A percentile compares a stretch with the other conserved stretches of the same genome.
phyloP scores from a whole-genome alignment of 2,797 vertebrate genomes.

The Eptatretus atami region DNA sequence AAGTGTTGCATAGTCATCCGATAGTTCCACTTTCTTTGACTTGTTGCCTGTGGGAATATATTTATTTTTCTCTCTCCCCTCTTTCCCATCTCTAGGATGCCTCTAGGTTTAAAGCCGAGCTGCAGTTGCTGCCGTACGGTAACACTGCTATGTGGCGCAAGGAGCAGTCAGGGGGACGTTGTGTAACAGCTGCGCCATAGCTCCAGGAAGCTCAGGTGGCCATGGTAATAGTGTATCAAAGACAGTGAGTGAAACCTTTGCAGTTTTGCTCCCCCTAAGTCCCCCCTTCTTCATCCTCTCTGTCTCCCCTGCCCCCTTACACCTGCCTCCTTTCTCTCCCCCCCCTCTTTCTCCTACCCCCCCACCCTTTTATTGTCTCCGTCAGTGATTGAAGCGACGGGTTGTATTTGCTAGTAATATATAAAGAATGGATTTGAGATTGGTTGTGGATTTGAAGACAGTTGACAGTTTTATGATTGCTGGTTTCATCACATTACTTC shows the following conservation, averaged over 20 bases:
- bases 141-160: conserved; percentile 96
- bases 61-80: too few relatives aligned
- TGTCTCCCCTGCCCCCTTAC: neutral
- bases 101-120: conserved; percentile 62
- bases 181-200: conserved; percentile 56
- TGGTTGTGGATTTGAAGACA: too few relatives aligned
- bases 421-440: too few relatives aligned
- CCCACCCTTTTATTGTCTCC: neutral
- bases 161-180: conserved; percentile 60
- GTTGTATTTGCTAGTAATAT: neutral
- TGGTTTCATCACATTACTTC: too few relatives aligned
- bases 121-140: conserved; percentile 64
- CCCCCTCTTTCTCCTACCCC: neutral
- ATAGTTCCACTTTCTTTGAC: too few relatives aligned
- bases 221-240: conserved; percentile 10
- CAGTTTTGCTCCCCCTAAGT: conserved; percentile 13
- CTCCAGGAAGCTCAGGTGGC: conserved; percentile 29
- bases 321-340: neutral
- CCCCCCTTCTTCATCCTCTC: neutral
- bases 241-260: conserved; percentile 11
- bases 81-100: conserved; percentile 19
- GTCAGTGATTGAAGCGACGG: neutral
- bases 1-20: too few relatives aligned
- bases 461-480: too few relatives aligned
- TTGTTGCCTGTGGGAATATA: too few relatives aligned